Evolutionary conservation across 1,140 invertebrate genomes (phyloP), one percentile per base, ranked within the genome.

Genomic region (Pseudomyrmex concolor): DNA sequence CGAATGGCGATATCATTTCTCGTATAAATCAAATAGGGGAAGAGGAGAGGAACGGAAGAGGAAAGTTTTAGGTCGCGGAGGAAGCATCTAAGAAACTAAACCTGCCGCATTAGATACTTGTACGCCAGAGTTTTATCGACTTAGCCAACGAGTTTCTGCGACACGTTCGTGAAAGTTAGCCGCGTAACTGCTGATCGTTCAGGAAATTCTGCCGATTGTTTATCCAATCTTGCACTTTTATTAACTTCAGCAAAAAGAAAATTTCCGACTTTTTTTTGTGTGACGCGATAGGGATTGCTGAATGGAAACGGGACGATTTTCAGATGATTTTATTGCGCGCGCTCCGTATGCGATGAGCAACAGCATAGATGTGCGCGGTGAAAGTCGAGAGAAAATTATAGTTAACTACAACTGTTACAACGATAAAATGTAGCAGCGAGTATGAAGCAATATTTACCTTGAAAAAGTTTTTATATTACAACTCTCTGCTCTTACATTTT

Each of bases 71-170:
- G 34, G 34, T 34, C 34, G 25, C 3, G 45, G 15, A 15, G 9
- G 13, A 84, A 50, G 64, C 77, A 83, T 85, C 51, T 57, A 68
- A 77, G 70, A 84, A 82, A 82, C 57, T 71, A 48, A 64, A 84
- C 34, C 13, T 55, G 76, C 62, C 43, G 72, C 55, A 80, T 81
- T 84, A 81, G 63, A 81, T 76, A 71, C 51, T 55, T 84, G 67
- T 48, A 80, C 34, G 63, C 8, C 50, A 15, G 73, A 84, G 73
- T 87, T 87, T 84, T 84, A 86, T 87, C 66, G 68, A 86, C 80
- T 84, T 84, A 87, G 59, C 34, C 66, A 66, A 83, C 71, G 66
- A 86, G 81, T 86, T 87, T 59, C 59, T 43, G 50, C 64, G 83
- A 86, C 82, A 78, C 74, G 83, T 70, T 84, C 81, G 63, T 51